Evolutionary conservation across 2,888 invertebrate genomes (phyloP).

Genomic region (Erebia epiphron): DNA sequence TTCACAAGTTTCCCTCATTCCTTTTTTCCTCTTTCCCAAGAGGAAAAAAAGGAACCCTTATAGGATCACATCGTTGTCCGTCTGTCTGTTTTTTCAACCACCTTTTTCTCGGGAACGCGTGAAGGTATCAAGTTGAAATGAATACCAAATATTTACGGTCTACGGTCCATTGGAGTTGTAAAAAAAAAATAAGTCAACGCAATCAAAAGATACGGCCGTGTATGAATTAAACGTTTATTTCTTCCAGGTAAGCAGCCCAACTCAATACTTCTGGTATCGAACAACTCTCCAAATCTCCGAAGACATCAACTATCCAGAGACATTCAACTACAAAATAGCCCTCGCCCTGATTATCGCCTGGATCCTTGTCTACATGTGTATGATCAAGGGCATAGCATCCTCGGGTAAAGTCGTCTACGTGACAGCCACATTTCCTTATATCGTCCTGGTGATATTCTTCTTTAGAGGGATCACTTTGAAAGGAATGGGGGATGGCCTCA

Average conservation of each 20-base stretch:
- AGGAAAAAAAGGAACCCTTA: too few relatives aligned
- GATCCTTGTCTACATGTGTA: constrained; percentile 97
- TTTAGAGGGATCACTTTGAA: constrained; percentile 95
- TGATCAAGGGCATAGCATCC: constrained; percentile 98
- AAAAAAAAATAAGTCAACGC: too few relatives aligned
- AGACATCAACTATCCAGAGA: constrained; percentile 92
- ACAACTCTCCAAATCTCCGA: constrained; percentile 95
- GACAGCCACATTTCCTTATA: constrained; percentile 98
- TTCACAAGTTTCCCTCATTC: too few relatives aligned
- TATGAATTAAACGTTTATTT: too few relatives aligned
- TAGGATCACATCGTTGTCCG: too few relatives aligned
- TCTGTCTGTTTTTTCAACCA: too few relatives aligned
- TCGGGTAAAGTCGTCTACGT: constrained; percentile 98
- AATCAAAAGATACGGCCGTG: too few relatives aligned
- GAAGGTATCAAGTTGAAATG: too few relatives aligned
- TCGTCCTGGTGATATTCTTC: constrained; percentile 97
- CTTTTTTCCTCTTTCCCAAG: too few relatives aligned
- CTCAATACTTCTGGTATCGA: constrained; percentile 97
- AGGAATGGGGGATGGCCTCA: constrained; percentile 93
- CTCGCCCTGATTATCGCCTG: constrained; percentile 94
- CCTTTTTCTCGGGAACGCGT: too few relatives aligned
- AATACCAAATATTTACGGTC: too few relatives aligned
- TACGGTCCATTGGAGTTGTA: too few relatives aligned
- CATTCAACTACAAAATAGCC: constrained; percentile 96
- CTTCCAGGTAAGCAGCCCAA: constrained; percentile 91